These are phyloP conservation scores for Chloroceryle inda DNA, from an alignment of 2,797 vertebrate species.

Conservation along the genomic window DNA sequence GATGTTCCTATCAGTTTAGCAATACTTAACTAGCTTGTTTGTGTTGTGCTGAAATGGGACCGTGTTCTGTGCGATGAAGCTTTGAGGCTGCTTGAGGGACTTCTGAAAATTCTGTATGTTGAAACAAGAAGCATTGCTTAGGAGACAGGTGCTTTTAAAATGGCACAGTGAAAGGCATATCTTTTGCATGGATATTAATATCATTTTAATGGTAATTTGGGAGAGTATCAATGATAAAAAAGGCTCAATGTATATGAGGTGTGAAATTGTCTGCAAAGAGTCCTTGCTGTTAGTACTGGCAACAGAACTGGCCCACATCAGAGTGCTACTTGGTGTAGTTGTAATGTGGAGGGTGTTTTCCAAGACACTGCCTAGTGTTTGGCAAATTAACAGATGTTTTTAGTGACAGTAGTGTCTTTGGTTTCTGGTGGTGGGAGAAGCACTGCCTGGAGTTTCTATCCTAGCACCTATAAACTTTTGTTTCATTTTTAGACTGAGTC, in stretches of 20 bases:
- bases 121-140: neutral
- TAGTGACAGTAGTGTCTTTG: neutral
- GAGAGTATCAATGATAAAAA: neutral
- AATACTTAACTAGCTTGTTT: neutral
- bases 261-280: neutral
- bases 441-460: neutral
- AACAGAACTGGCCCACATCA: fast-evolving
- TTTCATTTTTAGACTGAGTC: neutral
- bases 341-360: neutral
- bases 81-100: neutral
- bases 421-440: neutral
- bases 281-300: fast-evolving
- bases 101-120: neutral
- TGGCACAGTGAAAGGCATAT: fast-evolving
- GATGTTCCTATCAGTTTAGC: neutral
- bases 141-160: neutral
- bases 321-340: neutral
- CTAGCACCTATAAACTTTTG: neutral
- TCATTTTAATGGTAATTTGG: neutral
- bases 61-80: neutral
- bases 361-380: neutral
- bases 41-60: neutral
- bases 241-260: neutral
- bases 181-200: neutral
- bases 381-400: neutral